A percentile compares a stretch with the other conserved stretches of the same genome.
These are phyloP conservation scores for Megalops atlanticus DNA, from an alignment of 2,113 vertebrate species.

Conservation along the genomic window DNA sequence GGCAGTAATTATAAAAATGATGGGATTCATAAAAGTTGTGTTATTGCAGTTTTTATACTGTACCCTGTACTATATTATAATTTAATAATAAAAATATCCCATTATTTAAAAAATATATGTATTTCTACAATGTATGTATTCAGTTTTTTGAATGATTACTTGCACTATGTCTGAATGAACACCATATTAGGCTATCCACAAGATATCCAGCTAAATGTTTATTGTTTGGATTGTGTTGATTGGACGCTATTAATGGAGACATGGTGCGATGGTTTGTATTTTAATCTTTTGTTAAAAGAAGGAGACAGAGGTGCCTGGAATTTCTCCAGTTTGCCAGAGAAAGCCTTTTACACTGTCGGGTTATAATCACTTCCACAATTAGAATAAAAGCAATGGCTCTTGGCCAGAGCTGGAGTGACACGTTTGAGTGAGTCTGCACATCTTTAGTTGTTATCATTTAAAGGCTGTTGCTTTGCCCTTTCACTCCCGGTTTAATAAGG, in stretches of 20 bases:
- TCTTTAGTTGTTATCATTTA: conserved; percentile 46
- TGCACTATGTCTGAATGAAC: neutral
- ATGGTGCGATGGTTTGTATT: neutral
- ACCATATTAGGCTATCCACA: neutral
- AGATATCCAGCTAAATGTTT: neutral
- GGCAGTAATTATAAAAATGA: conserved; percentile 2
- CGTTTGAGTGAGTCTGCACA: conserved; percentile 30
- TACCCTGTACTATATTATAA: conserved; percentile 14
- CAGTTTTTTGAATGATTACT: neutral
- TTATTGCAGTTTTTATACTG: conserved; percentile 20
- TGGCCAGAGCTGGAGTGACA: conserved; percentile 24
- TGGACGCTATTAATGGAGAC: neutral
- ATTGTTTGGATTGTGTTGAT: neutral
- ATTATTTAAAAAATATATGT: conserved; percentile 4
- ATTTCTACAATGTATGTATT: neutral
- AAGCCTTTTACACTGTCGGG: neutral
- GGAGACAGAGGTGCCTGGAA: neutral
- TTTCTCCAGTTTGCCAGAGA: neutral
- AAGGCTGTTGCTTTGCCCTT: conserved; percentile 43
- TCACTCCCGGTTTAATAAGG: conserved; percentile 66
- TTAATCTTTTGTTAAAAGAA: neutral
- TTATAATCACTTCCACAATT: conserved; percentile 24
- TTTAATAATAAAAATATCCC: conserved; percentile 28
- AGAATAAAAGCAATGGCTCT: conserved; percentile 30
- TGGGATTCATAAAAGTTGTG: conserved; percentile 14